Percentiles rank a stretch among this genome's conserved stretches.
phyloP scores from a whole-genome alignment of 1,140 invertebrate genomes.

The Dolichoris vasculosae region DNA sequence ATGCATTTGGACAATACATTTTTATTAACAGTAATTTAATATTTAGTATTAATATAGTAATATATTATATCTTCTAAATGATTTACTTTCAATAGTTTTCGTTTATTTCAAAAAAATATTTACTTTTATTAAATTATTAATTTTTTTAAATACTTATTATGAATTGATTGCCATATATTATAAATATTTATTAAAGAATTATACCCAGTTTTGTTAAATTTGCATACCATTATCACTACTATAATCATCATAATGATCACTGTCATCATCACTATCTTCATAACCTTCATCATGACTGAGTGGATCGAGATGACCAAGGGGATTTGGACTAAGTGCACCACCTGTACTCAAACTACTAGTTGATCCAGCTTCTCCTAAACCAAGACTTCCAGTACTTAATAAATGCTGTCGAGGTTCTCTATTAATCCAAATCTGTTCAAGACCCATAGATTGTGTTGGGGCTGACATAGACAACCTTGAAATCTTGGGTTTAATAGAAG shows the following conservation, averaged over 20 bases:
- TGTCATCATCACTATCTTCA: slow-evolving; percentile 83
- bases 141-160: no score
- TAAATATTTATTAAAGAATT: neutral
- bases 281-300: slow-evolving; percentile 89
- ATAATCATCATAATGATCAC: slow-evolving; percentile 90
- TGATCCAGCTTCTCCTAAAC: slow-evolving; percentile 83
- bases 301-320: slow-evolving; percentile 80
- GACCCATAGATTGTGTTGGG: slow-evolving; percentile 83
- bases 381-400: slow-evolving; percentile 87
- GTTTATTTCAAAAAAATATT: no score
- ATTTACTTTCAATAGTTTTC: no score
- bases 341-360: slow-evolving; percentile 90
- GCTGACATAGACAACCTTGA: slow-evolving; percentile 87
- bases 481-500: slow-evolving; percentile 70
- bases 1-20: no score
- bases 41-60: no score
- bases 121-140: no score
- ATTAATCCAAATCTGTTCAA: slow-evolving; percentile 88
- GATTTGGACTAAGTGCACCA: slow-evolving; percentile 85
- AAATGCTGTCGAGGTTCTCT: slow-evolving; percentile 89
- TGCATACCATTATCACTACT: slow-evolving; percentile 84
- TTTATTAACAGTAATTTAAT: no score
- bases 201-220: neutral
- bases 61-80: no score
- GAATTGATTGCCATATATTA: no score